These are phyloP conservation scores for Sebastes diaconus DNA, from an alignment of 2,797 vertebrate species.

Conservation along the genomic window DNA sequence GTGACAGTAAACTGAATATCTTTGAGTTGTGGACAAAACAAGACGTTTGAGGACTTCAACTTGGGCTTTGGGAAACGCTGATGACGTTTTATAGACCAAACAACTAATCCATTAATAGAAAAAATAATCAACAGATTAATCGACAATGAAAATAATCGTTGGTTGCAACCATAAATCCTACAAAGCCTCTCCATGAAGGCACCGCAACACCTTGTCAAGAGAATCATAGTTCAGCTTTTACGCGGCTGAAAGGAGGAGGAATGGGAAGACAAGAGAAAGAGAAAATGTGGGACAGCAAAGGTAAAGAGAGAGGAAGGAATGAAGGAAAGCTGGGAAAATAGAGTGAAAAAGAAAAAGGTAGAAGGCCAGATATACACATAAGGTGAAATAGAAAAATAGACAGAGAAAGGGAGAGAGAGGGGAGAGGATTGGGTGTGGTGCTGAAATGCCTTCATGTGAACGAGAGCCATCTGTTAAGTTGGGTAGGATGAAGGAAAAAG, in stretches of 20 bases:
- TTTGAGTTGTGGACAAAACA: too few species aligned
- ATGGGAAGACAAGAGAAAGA: background rate
- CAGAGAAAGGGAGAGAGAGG: background rate
- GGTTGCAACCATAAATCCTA: background rate
- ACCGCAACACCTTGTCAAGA: background rate
- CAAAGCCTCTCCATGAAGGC: background rate
- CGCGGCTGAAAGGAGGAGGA: background rate
- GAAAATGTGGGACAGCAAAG: background rate
- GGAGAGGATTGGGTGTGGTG: slow-evolving; percentile 48
- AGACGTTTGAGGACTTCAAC: too few species aligned
- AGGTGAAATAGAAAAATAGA: slow-evolving; percentile 8
- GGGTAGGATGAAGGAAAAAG: slow-evolving; percentile 25
- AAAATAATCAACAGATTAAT: too few species aligned
- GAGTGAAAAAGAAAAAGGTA: background rate
- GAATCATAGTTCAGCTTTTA: background rate
- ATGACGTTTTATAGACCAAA: too few species aligned
- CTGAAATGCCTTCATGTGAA: slow-evolving; percentile 62
- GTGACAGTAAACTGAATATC: too few species aligned
- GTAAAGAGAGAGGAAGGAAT: background rate
- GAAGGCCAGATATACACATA: background rate
- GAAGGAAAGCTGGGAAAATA: background rate
- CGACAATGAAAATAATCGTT: too few species aligned
- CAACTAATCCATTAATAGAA: too few species aligned
- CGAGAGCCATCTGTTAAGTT: slow-evolving; percentile 61
- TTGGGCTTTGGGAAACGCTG: too few species aligned